A percentile compares a stretch with the other conserved stretches of the same genome.
phyloP scores from a whole-genome alignment of 2,797 vertebrate genomes.

The Poeciliopsis turneri region DNA sequence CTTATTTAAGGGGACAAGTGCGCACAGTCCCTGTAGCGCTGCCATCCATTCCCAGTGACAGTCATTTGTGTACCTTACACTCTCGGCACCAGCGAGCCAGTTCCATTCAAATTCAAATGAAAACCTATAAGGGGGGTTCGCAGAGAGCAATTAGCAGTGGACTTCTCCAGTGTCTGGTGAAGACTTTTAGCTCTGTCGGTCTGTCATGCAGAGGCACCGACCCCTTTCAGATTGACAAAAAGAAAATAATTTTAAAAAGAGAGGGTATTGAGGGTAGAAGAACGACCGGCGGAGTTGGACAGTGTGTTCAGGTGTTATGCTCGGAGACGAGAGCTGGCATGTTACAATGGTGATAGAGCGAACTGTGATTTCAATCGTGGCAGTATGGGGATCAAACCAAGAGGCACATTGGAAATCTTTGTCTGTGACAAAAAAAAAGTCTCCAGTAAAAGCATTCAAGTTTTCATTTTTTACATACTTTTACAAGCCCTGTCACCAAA shows the following conservation, averaged over 20 bases:
- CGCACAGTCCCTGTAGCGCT: slow-evolving; percentile 65
- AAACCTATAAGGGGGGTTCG: slow-evolving; percentile 68
- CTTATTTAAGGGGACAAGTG: slow-evolving; percentile 67
- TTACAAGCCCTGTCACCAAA: slow-evolving; percentile 17
- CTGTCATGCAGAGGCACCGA: slow-evolving; percentile 76
- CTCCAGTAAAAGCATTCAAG: background rate
- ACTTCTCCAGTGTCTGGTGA: slow-evolving; percentile 75
- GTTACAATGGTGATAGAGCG: slow-evolving; percentile 68
- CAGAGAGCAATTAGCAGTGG: slow-evolving; percentile 80
- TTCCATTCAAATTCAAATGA: slow-evolving; percentile 83
- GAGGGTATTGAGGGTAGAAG: slow-evolving; percentile 49
- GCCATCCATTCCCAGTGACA: slow-evolving; percentile 77
- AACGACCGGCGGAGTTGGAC: slow-evolving; percentile 65
- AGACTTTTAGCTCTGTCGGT: slow-evolving; percentile 77
- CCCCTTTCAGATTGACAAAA: slow-evolving; percentile 74
- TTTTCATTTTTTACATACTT: background rate
- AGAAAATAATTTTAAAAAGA: slow-evolving; percentile 59
- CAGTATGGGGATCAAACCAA: slow-evolving; percentile 46
- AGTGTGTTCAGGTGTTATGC: slow-evolving; percentile 72
- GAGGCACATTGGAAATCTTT: background rate
- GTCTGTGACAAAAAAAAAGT: background rate
- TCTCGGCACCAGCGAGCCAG: slow-evolving; percentile 76
- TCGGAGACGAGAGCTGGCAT: slow-evolving; percentile 67
- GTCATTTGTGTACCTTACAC: slow-evolving; percentile 83
- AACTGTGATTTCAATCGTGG: slow-evolving; percentile 57